Evolutionary conservation across 2,888 invertebrate species (phyloP), one percentile per base, ranked within the genome.

Genomic region (Meiosimyza platycephala): DNA sequence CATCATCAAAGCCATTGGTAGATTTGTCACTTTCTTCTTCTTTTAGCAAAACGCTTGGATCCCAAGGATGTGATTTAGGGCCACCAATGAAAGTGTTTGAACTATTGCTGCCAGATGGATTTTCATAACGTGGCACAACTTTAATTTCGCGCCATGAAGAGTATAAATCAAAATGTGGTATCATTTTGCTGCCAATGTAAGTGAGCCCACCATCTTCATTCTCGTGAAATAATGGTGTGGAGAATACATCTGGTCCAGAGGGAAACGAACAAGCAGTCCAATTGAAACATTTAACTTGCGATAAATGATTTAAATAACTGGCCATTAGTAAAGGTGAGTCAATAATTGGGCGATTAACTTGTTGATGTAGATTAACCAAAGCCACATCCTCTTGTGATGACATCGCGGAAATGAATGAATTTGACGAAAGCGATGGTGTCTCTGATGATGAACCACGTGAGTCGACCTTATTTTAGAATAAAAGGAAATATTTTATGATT

Each of bases 241-340:
- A 94, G 81, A 93, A 94, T 1, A 93, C 93, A 85, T 94, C 94
- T 74, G 91, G 91, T 9, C 93, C 93, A 50, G 90, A 89, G 0
- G 93, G 92, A 78, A 93, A 89, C 0, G 93, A 93, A 71, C 92
- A 92, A 3, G 89, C 87, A n/a, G 89, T 88, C 95, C 95, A 95
- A 85, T 95, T 95, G 50, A 89, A 87, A 69, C 87, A 87, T 77
- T 85, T 85, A 79, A 93, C 93, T 88, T 97, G 97, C 4, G 96
- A 95, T 82, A 98, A 89, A 86, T 98, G 97, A 80, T 93, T 93
- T 84, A 95, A 92, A 85, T 98, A 98, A 82, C 97, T 97, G 6
- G 96, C 94, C 96, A 98, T 96, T 0, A 98, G 88, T 69, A 98
- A 88, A 0, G 98, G 97, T 0, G 98, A 98, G 82, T 97, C 96